Evolutionary conservation across 2,888 invertebrate genomes (phyloP), one percentile per base, ranked within the genome.

Genomic region (Drosophila eohydei): DNA sequence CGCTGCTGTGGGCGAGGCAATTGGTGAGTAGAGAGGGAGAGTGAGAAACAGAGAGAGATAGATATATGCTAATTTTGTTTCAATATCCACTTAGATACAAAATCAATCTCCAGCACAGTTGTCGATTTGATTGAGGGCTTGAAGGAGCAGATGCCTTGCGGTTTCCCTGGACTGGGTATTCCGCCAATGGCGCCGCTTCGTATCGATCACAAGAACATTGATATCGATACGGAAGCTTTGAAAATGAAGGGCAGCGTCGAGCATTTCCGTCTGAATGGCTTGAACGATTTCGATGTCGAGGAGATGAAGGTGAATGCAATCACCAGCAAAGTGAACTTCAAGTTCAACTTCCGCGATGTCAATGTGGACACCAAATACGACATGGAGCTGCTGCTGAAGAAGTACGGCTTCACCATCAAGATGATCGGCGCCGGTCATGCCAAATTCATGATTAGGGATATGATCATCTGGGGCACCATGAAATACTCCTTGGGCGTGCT

Each of bases 61-160:
- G n/a, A 3, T 5, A 7, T 16, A 4, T 12, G 6, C 43, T 21
- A 44, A 46, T 46, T 30, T 4, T 2, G 1, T 9, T 46, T n/a
- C 4, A 6, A 4, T 2, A 26, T 52, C 14, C 40, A 46, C 40
- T 44, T 70, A 91, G 92, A 73, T 41, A n/a, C 67, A 16, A 78
- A 71, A 5, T 91, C 91, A 30, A 80, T 91, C 43, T 87, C 91
- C 34, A 89, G 85, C 65, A 41, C 63, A 9, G 73, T 89, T 38
- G 83, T 74, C 14, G 82, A 86, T 0, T 0, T 44, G 4, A 80
- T 92, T 56, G 84, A 89, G 59, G 72, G 54, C 12, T 0, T 91
- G 0, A 64, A 81, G 54, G 83, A 88, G 16, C 86, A 91, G 71
- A 91, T 92, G 91, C 91, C 92, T 6, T 92, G 92, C 16, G 92